These are phyloP conservation scores for Melanostoma scalare DNA, from an alignment of 2,888 invertebrate genomes.

Conservation along the genomic window DNA sequence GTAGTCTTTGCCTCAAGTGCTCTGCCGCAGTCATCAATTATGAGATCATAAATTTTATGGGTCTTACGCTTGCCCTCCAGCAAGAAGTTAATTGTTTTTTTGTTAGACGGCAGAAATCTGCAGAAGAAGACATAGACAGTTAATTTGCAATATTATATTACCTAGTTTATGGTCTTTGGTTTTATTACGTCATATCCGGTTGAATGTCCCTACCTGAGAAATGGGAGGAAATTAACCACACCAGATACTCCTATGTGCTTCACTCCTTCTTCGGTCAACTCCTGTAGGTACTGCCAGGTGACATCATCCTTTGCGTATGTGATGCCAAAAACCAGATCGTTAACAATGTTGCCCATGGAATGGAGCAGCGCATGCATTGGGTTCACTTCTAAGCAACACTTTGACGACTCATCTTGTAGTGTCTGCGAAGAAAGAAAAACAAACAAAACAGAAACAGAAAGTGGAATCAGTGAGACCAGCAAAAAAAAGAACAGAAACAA, in stretches of 20 bases:
- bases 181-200: constrained; percentile 62
- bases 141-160: constrained; percentile 20
- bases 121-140: constrained; percentile 21
- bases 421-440: constrained; percentile 34
- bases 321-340: constrained; percentile 90
- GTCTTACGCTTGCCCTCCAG: constrained; percentile 88
- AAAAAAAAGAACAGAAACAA: constrained; percentile 20
- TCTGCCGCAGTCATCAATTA: constrained; percentile 85
- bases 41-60: constrained; percentile 87
- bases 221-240: constrained; percentile 92
- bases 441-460: constrained; percentile 42
- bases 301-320: constrained; percentile 87
- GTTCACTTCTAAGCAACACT: constrained; percentile 78
- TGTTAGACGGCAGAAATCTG: constrained; percentile 83
- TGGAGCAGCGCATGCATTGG: constrained; percentile 83
- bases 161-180: constrained; percentile 40
- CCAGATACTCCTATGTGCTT: constrained; percentile 92
- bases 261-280: constrained; percentile 91
- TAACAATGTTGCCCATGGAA: constrained; percentile 89
- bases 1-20: constrained; percentile 63
- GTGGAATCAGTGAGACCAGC: constrained; percentile 39
- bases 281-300: constrained; percentile 90
- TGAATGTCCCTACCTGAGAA: constrained; percentile 85
- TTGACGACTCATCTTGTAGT: constrained; percentile 74
- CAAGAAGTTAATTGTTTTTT: constrained; percentile 86